Evolutionary conservation across 1,140 invertebrate genomes (phyloP).

Genomic region (Drepana arcuata): DNA sequence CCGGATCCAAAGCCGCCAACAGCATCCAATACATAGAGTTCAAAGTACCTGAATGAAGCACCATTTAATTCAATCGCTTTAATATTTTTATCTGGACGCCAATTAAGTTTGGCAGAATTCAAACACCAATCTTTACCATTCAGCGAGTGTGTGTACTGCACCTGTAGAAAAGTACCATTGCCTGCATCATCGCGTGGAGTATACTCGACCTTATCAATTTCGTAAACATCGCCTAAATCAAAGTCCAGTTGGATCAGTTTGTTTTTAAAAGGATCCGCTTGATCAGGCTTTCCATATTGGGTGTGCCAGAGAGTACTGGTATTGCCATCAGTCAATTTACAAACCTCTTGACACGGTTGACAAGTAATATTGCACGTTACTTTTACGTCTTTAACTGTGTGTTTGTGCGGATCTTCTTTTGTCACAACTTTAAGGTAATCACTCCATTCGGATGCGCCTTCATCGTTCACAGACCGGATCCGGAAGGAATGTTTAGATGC

Average conservation of each 20-base stretch:
- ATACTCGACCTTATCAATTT: slow-evolving; percentile 40
- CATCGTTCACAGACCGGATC: slow-evolving; percentile 27
- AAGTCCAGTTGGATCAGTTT: slow-evolving; percentile 27
- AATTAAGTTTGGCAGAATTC: slow-evolving; percentile 22
- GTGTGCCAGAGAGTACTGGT: slow-evolving; percentile 39
- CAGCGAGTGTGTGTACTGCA: slow-evolving; percentile 35
- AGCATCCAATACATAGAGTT: slow-evolving; percentile 28
- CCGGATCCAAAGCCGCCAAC: slow-evolving; percentile 43
- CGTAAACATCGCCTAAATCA: slow-evolving; percentile 34
- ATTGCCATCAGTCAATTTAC: slow-evolving; percentile 30
- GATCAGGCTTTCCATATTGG: slow-evolving; percentile 21
- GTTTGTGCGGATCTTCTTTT: slow-evolving; percentile 23
- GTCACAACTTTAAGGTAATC: slow-evolving; percentile 23
- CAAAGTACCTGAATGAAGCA: slow-evolving; percentile 30
- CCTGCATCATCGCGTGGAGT: slow-evolving; percentile 36
- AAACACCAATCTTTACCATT: slow-evolving; percentile 28
- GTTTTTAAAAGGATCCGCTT: slow-evolving; percentile 16
- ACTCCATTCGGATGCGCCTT: slow-evolving; percentile 43
- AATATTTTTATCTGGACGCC: slow-evolving; percentile 19
- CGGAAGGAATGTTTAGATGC: slow-evolving; percentile 33
- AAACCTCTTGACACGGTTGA: slow-evolving; percentile 33
- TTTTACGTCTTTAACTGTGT: slow-evolving; percentile 27
- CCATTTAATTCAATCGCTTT: slow-evolving; percentile 34
- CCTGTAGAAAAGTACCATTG: slow-evolving; percentile 38
- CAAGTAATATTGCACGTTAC: slow-evolving; percentile 42